A percentile compares a stretch with the other conserved stretches of the same genome.
Conservation (phyloP, 2,113 vertebrate genomes). For the Piprites chloris region DNA sequence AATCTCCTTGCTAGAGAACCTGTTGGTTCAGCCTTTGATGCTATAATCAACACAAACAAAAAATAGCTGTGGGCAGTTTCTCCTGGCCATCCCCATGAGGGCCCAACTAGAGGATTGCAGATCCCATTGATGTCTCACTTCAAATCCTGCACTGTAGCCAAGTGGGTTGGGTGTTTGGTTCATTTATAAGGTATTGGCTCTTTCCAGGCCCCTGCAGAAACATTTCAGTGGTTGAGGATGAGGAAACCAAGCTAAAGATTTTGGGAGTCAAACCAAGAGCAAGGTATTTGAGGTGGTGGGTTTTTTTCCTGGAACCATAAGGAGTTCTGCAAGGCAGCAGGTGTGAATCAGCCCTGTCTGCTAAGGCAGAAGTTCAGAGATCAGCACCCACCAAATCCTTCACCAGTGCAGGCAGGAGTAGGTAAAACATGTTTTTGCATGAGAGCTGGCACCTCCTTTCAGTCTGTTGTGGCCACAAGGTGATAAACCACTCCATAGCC, state of each 20-base stretch:
- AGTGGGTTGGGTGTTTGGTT: neutral
- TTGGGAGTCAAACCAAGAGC: neutral
- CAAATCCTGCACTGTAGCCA: rapidly evolving
- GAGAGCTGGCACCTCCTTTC: neutral
- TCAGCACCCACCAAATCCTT: neutral
- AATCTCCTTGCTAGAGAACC: slow-evolving; percentile 37
- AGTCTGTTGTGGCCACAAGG: neutral
- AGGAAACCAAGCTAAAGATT: neutral
- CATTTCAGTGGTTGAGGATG: neutral
- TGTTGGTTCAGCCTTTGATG: slow-evolving; percentile 32
- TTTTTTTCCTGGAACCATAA: neutral
- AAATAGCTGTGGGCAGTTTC: slow-evolving; percentile 17
- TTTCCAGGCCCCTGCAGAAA: neutral
- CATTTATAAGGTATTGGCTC: neutral
- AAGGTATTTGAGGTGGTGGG: neutral
- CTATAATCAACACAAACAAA: slow-evolving; percentile 18
- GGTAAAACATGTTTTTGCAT: neutral
- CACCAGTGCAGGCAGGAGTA: rapidly evolving
- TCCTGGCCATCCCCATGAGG: neutral
- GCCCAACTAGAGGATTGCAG: neutral
- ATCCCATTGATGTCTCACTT: neutral
- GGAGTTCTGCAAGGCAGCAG: neutral
- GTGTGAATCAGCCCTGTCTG: neutral
- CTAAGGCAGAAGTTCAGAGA: neutral
- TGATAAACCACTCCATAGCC: neutral